These are phyloP conservation scores for Pseudochaenichthys georgianus DNA, from an alignment of 2,797 vertebrate species.

Conservation along the genomic window DNA sequence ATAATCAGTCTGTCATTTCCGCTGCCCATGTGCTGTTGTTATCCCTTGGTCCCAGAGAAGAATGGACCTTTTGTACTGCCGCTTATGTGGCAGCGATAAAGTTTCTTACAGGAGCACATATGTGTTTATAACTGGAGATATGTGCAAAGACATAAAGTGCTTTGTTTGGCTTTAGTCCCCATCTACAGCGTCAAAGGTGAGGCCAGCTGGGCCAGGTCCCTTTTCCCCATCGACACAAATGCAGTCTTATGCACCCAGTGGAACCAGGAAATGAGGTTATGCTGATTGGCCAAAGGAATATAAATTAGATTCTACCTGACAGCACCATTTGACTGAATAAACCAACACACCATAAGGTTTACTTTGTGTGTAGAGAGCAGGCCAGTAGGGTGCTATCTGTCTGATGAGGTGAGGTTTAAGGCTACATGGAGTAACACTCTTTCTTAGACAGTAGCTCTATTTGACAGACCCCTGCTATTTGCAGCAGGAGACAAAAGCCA, in stretches of 20 bases:
- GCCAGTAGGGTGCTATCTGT: constrained; percentile 51
- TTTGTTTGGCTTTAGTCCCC: constrained; percentile 87
- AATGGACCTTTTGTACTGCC: constrained; percentile 92
- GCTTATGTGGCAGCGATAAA: constrained; percentile 93
- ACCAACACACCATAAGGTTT: constrained; percentile 51
- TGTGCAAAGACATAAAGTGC: constrained; percentile 91
- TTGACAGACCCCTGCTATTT: constrained; percentile 64
- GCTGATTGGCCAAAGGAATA: constrained; percentile 67
- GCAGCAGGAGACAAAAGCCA: constrained; percentile 71
- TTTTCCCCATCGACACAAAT: constrained; percentile 73
- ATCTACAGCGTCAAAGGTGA: constrained; percentile 81
- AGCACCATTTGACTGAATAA: constrained; percentile 58
- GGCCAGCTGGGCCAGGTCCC: constrained; percentile 53
- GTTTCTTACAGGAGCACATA: constrained; percentile 89
- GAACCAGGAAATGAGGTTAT: constrained; percentile 77
- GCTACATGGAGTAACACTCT: constrained; percentile 44
- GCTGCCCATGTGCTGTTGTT: constrained; percentile 91
- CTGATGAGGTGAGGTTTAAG: constrained; percentile 54
- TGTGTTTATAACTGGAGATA: constrained; percentile 86
- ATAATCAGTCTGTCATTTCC: constrained; percentile 98
- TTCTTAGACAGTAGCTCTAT: constrained; percentile 55
- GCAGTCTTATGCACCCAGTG: constrained; percentile 64
- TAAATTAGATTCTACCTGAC: constrained; percentile 68
- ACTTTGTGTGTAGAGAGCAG: constrained; percentile 43
- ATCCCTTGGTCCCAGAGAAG: constrained; percentile 89